Evolutionary conservation across 1,140 invertebrate genomes (phyloP).

Genomic region (Drosophila setifemur): DNA sequence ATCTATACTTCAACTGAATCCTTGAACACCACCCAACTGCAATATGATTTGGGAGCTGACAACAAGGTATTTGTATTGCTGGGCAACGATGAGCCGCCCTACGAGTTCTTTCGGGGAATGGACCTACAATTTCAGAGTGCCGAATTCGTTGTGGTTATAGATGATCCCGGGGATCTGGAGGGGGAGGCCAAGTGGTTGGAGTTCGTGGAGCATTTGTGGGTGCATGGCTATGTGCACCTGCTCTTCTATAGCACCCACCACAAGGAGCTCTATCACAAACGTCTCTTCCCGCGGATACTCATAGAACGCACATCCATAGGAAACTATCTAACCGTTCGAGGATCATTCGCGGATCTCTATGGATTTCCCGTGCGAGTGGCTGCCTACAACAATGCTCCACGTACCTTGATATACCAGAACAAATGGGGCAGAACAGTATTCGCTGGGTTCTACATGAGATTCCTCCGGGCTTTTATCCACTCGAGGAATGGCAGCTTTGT

Average conservation of each 20-base stretch:
- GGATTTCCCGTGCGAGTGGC: constrained; percentile 40
- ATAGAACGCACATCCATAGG: constrained; percentile 4
- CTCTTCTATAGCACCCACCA: constrained; percentile 14
- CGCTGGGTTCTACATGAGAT: constrained; percentile 52
- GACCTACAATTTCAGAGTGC: constrained; percentile 29
- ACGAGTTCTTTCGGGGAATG: constrained; percentile 7
- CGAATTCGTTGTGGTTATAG: constrained; percentile 37
- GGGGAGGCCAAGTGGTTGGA: constrained; percentile 16
- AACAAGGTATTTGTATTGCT: constrained; percentile 42
- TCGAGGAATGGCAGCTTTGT: constrained; percentile 45
- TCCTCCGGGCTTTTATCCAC: constrained; percentile 33
- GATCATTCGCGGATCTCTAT: constrained; percentile 4
- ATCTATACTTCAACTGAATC: constrained; percentile 5
- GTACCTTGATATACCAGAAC: constrained; percentile 32
- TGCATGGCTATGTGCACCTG: constrained; percentile 36
- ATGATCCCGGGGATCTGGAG: background rate
- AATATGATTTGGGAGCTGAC: background rate
- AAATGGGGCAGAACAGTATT: constrained; percentile 1
- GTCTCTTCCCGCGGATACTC: constrained; percentile 19
- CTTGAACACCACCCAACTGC: constrained; percentile 22
- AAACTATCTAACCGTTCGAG: background rate
- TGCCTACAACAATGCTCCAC: constrained; percentile 45
- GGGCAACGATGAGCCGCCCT: constrained; percentile 1
- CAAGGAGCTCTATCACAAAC: constrained; percentile 25
- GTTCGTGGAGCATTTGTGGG: constrained; percentile 18